Conservation (phyloP, 2,888 invertebrate genomes). For the Trachelus troglodyta region DNA sequence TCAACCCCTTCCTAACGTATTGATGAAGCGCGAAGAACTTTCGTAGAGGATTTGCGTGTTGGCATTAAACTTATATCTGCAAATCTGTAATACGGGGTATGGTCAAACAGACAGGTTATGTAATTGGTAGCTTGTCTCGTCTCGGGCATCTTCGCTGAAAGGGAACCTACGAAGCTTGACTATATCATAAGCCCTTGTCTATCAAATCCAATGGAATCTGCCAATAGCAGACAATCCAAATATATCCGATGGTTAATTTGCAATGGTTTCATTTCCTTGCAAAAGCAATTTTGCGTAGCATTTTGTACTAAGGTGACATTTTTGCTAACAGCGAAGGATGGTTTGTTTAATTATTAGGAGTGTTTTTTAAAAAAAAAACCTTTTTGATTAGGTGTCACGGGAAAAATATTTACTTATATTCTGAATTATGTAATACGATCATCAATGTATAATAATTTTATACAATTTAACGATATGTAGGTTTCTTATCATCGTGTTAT, state of each 20-base stretch:
- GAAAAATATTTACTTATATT: not conserved
- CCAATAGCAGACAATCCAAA: not conserved
- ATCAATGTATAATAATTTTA: not conserved
- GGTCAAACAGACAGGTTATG: conserved; percentile 19
- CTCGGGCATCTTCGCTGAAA: not conserved
- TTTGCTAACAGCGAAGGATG: not conserved
- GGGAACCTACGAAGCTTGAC: not conserved
- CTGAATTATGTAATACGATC: not conserved
- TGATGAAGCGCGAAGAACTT: not conserved
- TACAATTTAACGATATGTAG: too few species aligned
- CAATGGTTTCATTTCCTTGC: not conserved
- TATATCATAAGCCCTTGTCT: not conserved
- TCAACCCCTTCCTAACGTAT: not conserved
- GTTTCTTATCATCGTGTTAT: too few species aligned
- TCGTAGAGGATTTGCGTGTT: not conserved
- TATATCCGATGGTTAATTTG: not conserved
- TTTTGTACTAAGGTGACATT: not conserved
- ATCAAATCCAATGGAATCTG: not conserved
- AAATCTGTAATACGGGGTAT: not conserved
- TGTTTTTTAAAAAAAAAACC: not conserved
- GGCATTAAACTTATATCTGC: not conserved
- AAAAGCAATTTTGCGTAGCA: not conserved
- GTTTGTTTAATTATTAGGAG: not conserved
- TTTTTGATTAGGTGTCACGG: not conserved
- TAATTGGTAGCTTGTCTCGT: conserved; percentile 16